A percentile compares a stretch with the other conserved stretches of the same genome.
Evolutionary conservation across 2,797 vertebrate species (phyloP).

Genomic region (Bradypodion ventrale): DNA sequence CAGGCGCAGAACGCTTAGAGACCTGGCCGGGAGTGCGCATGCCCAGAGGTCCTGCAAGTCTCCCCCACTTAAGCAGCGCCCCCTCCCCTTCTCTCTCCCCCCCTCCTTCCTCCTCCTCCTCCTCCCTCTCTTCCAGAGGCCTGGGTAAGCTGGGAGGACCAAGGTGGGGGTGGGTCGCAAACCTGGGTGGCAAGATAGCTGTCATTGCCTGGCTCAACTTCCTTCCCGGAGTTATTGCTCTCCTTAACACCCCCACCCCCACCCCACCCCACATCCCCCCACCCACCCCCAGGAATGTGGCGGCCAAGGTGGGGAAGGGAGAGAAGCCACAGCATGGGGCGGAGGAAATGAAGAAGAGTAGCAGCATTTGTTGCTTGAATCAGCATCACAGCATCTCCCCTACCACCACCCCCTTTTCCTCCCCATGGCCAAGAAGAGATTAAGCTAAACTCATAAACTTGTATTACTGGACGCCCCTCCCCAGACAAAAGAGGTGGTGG

Average conservation of each 20-base stretch:
- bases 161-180: not conserved
- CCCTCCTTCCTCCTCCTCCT: too few relatives aligned
- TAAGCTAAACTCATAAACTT: not conserved
- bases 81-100: too few relatives aligned
- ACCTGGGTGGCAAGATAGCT: conserved; percentile 22
- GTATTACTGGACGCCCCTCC: not conserved
- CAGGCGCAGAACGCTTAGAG: not conserved
- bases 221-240: conserved; percentile 15
- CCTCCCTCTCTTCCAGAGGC: not conserved
- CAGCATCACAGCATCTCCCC: too few relatives aligned
- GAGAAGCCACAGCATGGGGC: not conserved
- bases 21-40: not conserved
- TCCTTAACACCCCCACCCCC: not conserved
- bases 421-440: rapidly evolving
- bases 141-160: not conserved
- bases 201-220: conserved; percentile 10
- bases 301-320: not conserved
- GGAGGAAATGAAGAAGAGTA: too few relatives aligned
- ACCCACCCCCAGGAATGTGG: not conserved
- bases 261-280: not conserved
- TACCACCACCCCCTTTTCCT: too few relatives aligned
- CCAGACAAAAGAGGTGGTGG: not conserved
- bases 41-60: not conserved
- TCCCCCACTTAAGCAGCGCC: not conserved
- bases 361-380: not conserved